Evolutionary conservation across 2,888 invertebrate species (phyloP), one percentile per base, ranked within the genome.

Genomic region (Drosophila putrida): DNA sequence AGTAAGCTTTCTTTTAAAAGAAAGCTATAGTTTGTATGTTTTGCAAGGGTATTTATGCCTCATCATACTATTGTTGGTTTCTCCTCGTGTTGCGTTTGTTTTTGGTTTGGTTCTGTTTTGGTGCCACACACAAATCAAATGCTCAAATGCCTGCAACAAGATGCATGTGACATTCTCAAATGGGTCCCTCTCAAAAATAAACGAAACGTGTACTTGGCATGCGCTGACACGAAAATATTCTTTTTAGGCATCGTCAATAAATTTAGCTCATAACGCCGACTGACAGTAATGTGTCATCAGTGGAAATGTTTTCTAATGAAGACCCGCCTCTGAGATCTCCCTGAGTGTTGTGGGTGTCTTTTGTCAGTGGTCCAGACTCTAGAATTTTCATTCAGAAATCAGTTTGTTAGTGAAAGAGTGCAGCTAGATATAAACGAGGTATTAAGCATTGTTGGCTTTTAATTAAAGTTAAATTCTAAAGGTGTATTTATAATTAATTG

Each of bases 221-320:
- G 88, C 88, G 86, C 75, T 70, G 82, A 75, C 83, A 83, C 75
- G 76, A 82, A 85, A 72, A 88, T 80, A 80, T 88, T 85, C 75
- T 68, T 58, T 80, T 57, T 69, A 25, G 50, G 64, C 71, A 59
- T 31, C 88, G 80, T 82, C 88, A 88, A 83, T 83, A 83, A 83
- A 83, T 83, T 83, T 83, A 78, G 88, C 75, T 75, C 83, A 80
- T 85, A 83, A 88, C 75, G 75, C 78, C 72, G 69, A 73, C 68
- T 83, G 83, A 83, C 83, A 83, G 72, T 83, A 86, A 83, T 88
- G 83, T 88, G 88, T 88, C 83, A 83, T 82, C 86, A 71, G 78
- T 60, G 75, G 68, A 86, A 83, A 88, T 86, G 70, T 77, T 82
- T 82, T 77, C 69, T 68, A 76, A 80, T 72, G 71, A 88, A 80